phyloP scores from a whole-genome alignment of 2,113 vertebrate species.

The Gymnorhina tibicen region DNA sequence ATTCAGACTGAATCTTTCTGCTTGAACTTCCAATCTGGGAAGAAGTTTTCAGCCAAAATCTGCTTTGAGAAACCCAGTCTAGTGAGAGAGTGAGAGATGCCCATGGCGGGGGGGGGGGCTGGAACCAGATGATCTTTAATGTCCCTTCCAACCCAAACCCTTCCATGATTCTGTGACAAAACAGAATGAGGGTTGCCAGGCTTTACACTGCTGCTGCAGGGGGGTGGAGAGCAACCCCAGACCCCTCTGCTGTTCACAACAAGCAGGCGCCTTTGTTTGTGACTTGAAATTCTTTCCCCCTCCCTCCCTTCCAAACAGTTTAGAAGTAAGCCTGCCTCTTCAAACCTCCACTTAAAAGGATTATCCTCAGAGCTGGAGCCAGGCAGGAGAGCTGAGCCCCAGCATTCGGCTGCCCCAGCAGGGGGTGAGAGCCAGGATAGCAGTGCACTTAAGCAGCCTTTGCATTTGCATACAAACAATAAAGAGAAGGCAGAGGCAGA shows the following conservation, averaged over 20 bases:
- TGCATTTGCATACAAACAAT: neutral
- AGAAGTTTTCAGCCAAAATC: neutral
- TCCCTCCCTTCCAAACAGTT: neutral
- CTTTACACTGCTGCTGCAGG: neutral
- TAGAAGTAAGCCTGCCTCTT: neutral
- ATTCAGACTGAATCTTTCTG: neutral
- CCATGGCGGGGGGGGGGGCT: neutral
- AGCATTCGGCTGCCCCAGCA: neutral
- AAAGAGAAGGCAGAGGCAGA: neutral
- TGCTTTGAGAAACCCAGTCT: neutral
- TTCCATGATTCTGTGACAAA: neutral
- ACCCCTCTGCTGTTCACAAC: neutral
- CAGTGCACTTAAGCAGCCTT: neutral
- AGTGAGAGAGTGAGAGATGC: too few relatives aligned
- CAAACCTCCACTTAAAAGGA: neutral
- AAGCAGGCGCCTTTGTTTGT: neutral
- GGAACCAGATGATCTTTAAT: neutral
- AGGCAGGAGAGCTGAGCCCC: neutral
- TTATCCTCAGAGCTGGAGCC: neutral
- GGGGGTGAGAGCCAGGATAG: neutral
- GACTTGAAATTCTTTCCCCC: neutral
- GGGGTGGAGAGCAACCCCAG: neutral
- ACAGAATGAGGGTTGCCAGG: rapidly evolving
- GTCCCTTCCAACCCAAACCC: neutral
- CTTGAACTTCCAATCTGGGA: neutral